Evolutionary conservation across 2,113 vertebrate species (phyloP).

Genomic region (Hyperoodon ampullatus): DNA sequence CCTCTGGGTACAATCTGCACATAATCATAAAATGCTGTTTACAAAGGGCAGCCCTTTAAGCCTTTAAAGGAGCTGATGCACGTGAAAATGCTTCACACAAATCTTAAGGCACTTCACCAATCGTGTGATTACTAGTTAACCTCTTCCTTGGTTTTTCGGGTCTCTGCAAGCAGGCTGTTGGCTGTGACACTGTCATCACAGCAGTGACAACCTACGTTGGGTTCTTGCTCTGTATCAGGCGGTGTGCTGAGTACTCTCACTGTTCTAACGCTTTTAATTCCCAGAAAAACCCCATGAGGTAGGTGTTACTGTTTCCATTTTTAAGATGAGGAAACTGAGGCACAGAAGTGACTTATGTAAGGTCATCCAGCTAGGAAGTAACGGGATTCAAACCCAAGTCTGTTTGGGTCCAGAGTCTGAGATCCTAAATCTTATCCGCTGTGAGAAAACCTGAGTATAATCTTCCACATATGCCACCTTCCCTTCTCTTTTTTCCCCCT

Average conservation of each 20-base stretch:
- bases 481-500: background rate
- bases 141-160: background rate
- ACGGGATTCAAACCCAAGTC: background rate
- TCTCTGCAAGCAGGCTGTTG: background rate
- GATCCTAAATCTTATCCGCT: background rate
- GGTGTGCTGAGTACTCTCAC: background rate
- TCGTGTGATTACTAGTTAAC: too few species aligned
- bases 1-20: background rate
- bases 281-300: background rate
- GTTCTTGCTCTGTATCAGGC: background rate
- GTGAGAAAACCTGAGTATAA: background rate
- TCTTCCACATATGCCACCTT: background rate
- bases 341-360: background rate
- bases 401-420: background rate
- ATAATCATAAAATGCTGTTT: background rate
- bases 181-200: background rate
- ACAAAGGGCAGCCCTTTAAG: background rate
- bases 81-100: background rate
- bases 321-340: background rate
- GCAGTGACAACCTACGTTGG: fast-evolving
- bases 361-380: background rate
- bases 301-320: background rate
- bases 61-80: background rate
- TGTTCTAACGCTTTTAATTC: background rate
- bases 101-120: background rate